Evolutionary conservation across 92 coral and sea anemone genomes (phyloP), one percentile per base, ranked within the genome.

Genomic region (Meandrina meandrites): DNA sequence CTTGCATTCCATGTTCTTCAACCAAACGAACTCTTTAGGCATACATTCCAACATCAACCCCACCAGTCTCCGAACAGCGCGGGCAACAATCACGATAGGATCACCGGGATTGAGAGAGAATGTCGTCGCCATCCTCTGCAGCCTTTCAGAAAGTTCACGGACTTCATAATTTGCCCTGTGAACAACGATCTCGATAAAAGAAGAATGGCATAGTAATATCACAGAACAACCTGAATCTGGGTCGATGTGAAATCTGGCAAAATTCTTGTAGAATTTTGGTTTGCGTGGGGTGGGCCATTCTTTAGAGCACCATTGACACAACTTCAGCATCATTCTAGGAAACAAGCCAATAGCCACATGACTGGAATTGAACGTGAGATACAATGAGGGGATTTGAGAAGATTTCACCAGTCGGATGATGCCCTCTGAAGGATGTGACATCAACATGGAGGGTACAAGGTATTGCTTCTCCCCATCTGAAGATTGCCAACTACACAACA

Each of bases 21-120:
- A 36, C 77, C 77, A 72, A 35, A 40, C 47, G 47, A 72, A 72
- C 77, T 72, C 51, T 50, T 72, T 72, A 14, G 48, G 77, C 77
- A 72, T 72, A 35, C 77, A 72, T 72, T 72, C 77, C 77, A 32
- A 21, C 77, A 72, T 72, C 50, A 72, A 72, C 24, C 24, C 77
- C 77, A 72, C 42, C n/a, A 36, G 77, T 50, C 77, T 72, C 27
- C 77, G 24, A 1, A 36, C 77, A 32, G 77, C 77, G 19, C 77
- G 77, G 24, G 77, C 77, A 40, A 35, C 48, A 21, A 34, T 32
- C n/a, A 72, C 47, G 34, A 36, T 50, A 17, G 77, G 45, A 70
- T 70, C 47, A 15, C 4, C 1, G 10, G 14, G 40, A 70, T 5
- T 16, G 24, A 47, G 40, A 15, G 47, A 30, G 8, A 32, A 32